Evolutionary conservation across 2,113 vertebrate genomes (phyloP).

Genomic region (Solea solea): DNA sequence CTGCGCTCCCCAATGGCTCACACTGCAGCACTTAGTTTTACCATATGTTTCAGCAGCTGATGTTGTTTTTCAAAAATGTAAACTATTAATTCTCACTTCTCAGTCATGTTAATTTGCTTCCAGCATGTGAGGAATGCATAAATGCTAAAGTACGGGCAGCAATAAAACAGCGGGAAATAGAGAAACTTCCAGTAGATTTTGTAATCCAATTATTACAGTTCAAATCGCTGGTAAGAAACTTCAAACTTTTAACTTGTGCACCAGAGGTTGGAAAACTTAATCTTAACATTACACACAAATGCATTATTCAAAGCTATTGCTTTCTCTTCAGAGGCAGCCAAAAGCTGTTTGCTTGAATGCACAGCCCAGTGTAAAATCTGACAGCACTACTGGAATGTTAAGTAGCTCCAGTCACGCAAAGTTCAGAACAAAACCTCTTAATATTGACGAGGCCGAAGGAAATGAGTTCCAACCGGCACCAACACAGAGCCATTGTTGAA

Average conservation of each 20-base stretch:
- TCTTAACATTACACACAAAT: conserved; percentile 48
- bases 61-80: not conserved
- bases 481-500: conserved; percentile 29
- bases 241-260: conserved; percentile 22
- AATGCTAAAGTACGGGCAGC: not conserved
- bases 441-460: conserved; percentile 41
- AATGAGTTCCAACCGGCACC: conserved; percentile 37
- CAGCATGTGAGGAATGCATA: not conserved
- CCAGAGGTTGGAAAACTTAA: conserved; percentile 8
- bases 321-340: conserved; percentile 30
- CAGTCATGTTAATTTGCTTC: not conserved
- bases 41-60: conserved; percentile 1
- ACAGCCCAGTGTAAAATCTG: conserved; percentile 28
- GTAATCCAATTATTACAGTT: conserved; percentile 7
- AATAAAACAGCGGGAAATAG: not conserved
- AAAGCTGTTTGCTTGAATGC: conserved; percentile 46
- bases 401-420: conserved; percentile 50
- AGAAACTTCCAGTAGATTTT: not conserved
- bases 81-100: not conserved
- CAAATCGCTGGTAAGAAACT: conserved; percentile 17
- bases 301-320: conserved; percentile 58
- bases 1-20: conserved; percentile 3
- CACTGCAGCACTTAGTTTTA: not conserved
- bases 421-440: conserved; percentile 36
- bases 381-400: conserved; percentile 36